Conservation (phyloP, 2,113 vertebrate genomes). For the Phalacrocorax aristotelis region DNA sequence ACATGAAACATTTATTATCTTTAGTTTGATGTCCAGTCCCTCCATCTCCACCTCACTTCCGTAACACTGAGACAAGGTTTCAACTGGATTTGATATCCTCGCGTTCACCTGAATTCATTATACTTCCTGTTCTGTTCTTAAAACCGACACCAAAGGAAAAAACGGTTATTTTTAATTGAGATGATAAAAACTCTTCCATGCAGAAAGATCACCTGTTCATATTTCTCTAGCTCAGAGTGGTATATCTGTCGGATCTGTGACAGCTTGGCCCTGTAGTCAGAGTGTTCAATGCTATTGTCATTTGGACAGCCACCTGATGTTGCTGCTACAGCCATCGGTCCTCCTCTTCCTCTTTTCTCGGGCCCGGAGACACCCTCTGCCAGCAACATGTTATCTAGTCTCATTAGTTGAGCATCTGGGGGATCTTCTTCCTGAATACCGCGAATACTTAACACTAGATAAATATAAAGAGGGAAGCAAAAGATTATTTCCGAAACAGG, state of each 20-base stretch:
- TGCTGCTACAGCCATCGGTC: conserved; percentile 82
- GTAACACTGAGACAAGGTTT: neutral
- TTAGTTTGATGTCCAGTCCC: neutral
- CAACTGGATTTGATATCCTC: neutral
- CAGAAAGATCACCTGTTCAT: conserved; percentile 87
- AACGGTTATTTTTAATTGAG: conserved; percentile 47
- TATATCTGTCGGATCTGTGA: conserved; percentile 90
- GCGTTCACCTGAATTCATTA: neutral
- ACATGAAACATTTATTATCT: neutral
- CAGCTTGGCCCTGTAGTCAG: conserved; percentile 91
- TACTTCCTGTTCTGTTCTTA: neutral
- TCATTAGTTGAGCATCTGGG: conserved; percentile 86
- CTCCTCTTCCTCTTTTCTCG: conserved; percentile 85
- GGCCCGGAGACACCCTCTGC: conserved; percentile 88
- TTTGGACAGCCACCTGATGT: conserved; percentile 86
- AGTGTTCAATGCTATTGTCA: conserved; percentile 90
- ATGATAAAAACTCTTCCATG: conserved; percentile 67
- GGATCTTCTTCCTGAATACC: conserved; percentile 87
- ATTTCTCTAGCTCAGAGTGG: conserved; percentile 92
- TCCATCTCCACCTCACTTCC: neutral
- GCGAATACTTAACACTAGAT: conserved; percentile 83
- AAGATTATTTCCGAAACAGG: neutral
- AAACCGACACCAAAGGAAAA: conserved; percentile 29
- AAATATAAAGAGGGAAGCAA: conserved; percentile 31
- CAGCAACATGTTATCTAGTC: conserved; percentile 89